phyloP scores from a whole-genome alignment of 2,888 invertebrate genomes.

The Ormyrus rosae region DNA sequence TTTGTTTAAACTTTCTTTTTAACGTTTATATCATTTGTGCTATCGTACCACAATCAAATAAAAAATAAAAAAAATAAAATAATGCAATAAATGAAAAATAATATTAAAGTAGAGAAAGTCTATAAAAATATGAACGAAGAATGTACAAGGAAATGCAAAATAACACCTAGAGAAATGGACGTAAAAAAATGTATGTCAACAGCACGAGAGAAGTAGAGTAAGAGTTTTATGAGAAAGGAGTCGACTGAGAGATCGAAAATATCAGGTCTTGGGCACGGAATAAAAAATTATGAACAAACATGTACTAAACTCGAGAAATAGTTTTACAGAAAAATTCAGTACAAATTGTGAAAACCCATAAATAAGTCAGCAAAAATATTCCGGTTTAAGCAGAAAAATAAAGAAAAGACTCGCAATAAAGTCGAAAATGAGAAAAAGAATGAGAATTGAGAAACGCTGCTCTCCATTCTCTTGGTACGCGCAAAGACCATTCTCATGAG shows the following conservation, averaged over 20 bases:
- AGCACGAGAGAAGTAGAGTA: slow-evolving; percentile 35
- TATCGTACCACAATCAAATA: too few species aligned
- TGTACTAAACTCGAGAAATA: neutral
- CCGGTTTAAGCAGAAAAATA: neutral
- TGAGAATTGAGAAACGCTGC: neutral
- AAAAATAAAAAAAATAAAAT: too few species aligned
- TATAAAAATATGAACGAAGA: neutral
- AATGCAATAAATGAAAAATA: too few species aligned
- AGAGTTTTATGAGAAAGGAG: neutral
- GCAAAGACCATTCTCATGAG: slow-evolving; percentile 25
- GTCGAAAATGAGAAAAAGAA: neutral
- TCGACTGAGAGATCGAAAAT: slow-evolving; percentile 9
- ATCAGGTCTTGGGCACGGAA: neutral
- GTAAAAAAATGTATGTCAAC: slow-evolving; percentile 38
- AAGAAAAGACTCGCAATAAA: neutral
- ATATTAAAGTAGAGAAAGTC: neutral
- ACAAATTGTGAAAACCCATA: neutral
- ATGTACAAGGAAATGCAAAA: slow-evolving; percentile 5
- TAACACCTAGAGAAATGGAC: neutral
- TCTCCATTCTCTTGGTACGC: neutral
- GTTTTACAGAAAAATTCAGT: neutral
- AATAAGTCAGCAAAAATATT: neutral
- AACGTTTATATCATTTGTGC: too few species aligned
- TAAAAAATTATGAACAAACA: slow-evolving; percentile 3
- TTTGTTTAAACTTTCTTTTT: too few species aligned